A percentile compares a stretch with the other conserved stretches of the same genome.
These are phyloP conservation scores for Cantharis rustica DNA, from an alignment of 2,888 invertebrate genomes.

Conservation along the genomic window DNA sequence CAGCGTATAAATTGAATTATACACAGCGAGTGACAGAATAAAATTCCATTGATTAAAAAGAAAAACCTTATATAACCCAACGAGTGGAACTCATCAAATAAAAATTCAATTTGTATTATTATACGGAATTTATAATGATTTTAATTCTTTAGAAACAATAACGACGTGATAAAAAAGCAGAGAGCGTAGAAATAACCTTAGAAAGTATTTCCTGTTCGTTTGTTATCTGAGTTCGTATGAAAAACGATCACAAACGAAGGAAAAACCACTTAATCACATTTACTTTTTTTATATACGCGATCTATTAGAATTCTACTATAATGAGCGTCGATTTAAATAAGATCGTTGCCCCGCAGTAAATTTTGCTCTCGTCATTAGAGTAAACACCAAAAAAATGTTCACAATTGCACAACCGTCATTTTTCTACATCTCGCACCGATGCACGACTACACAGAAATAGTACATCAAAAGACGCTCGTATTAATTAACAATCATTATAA, in stretches of 20 bases:
- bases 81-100: not conserved
- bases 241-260: conserved; percentile 26
- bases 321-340: conserved; percentile 31
- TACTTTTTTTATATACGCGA: conserved; percentile 26
- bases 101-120: not conserved
- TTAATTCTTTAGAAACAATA: conserved; percentile 11
- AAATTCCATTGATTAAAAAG: not conserved
- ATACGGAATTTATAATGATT: not conserved
- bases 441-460: not conserved
- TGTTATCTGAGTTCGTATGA: conserved; percentile 25
- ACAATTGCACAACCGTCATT: conserved; percentile 24
- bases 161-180: conserved; percentile 29
- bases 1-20: not conserved
- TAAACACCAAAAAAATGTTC: conserved; percentile 3
- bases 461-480: not conserved
- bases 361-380: conserved; percentile 23
- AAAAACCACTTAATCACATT: conserved; percentile 33
- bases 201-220: conserved; percentile 34
- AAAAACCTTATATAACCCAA: not conserved
- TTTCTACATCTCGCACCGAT: not conserved
- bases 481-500: not conserved
- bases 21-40: not conserved
- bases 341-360: conserved; percentile 30
- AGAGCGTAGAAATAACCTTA: conserved; percentile 32
- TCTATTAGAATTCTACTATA: conserved; percentile 29